Conservation (phyloP, 2,888 invertebrate genomes). For the Atherix ibis region DNA sequence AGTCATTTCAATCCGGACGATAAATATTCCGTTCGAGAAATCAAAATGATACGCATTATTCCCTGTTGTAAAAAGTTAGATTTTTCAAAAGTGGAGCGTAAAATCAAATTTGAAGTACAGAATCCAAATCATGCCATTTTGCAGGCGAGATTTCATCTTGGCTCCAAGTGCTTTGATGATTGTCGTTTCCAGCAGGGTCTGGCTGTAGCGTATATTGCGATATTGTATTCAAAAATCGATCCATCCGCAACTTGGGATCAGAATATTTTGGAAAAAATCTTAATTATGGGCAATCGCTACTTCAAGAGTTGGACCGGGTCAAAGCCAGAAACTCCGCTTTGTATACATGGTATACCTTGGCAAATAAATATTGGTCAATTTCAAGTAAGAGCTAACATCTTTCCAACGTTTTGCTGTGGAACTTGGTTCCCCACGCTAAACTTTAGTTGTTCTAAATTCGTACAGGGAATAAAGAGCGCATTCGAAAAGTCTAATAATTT, state of each 20-base stretch:
- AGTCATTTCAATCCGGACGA: slow-evolving; percentile 16
- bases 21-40: slow-evolving; percentile 18
- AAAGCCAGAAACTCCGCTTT: slow-evolving; percentile 15
- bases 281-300: slow-evolving; percentile 24
- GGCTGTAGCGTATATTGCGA: slow-evolving; percentile 20
- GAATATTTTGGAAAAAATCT: slow-evolving; percentile 21
- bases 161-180: slow-evolving; percentile 19
- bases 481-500: slow-evolving; percentile 16
- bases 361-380: slow-evolving; percentile 24
- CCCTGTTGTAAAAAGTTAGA: slow-evolving; percentile 19
- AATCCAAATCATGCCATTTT: slow-evolving; percentile 24
- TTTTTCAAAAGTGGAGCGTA: slow-evolving; percentile 10
- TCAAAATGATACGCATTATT: slow-evolving; percentile 19
- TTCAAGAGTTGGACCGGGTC: slow-evolving; percentile 22
- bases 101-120: slow-evolving; percentile 21
- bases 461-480: slow-evolving; percentile 16
- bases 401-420: slow-evolving; percentile 7
- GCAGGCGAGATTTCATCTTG: slow-evolving; percentile 20
- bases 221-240: slow-evolving; percentile 26
- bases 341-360: slow-evolving; percentile 21
- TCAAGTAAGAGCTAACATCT: slow-evolving; percentile 16
- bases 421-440: slow-evolving; percentile 25
- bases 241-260: slow-evolving; percentile 26
- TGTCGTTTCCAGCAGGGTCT: slow-evolving; percentile 23
- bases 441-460: slow-evolving; percentile 19